phyloP scores from a whole-genome alignment of 2,888 invertebrate species.

The Polyploca ridens region DNA sequence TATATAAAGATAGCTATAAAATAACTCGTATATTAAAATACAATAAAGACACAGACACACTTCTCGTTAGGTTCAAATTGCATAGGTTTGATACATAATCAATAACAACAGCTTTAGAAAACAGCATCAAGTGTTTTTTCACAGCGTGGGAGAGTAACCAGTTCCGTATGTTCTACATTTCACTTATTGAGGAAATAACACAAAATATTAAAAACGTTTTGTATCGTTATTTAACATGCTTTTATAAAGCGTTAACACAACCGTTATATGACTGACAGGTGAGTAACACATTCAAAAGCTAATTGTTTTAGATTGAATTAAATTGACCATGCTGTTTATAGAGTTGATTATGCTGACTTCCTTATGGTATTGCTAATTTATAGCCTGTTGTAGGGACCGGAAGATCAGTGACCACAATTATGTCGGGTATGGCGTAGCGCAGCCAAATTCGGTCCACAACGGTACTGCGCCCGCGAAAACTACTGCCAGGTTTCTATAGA shows the following conservation, averaged over 20 bases:
- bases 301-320: slow-evolving; percentile 10
- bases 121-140: background rate
- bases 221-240: background rate
- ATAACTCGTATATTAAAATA: background rate
- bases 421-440: slow-evolving; percentile 22
- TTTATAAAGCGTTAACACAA: background rate
- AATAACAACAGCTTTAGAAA: background rate
- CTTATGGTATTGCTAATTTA: slow-evolving; percentile 21
- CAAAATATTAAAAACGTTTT: background rate
- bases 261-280: background rate
- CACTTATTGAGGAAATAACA: slow-evolving; percentile 1
- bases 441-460: slow-evolving; percentile 75
- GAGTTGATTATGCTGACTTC: slow-evolving; percentile 6
- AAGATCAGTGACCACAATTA: slow-evolving; percentile 75
- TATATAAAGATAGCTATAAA: too few relatives aligned
- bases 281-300: background rate
- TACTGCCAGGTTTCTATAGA: slow-evolving; percentile 32
- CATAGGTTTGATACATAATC: background rate
- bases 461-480: slow-evolving; percentile 65
- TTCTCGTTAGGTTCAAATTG: background rate
- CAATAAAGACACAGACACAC: background rate
- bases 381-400: slow-evolving; percentile 54
- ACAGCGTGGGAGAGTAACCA: background rate
- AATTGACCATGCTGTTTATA: slow-evolving; percentile 9
- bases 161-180: slow-evolving; percentile 1